phyloP scores from a whole-genome alignment of 2,113 vertebrate genomes.

The Corythornis cristatus region DNA sequence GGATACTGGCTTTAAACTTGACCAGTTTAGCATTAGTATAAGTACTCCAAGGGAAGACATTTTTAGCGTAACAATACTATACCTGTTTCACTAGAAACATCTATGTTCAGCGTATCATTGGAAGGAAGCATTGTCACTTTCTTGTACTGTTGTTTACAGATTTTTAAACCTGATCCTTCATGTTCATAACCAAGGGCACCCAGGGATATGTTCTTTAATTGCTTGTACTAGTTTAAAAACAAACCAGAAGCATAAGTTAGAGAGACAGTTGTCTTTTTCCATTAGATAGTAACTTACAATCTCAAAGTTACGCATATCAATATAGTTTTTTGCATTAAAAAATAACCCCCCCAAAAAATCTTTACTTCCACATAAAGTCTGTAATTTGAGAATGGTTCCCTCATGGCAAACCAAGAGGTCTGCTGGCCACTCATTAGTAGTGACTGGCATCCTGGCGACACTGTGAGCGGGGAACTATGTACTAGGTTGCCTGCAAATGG shows the following conservation, averaged over 20 bases:
- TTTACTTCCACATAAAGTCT: background rate
- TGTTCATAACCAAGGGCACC: slow-evolving; percentile 84
- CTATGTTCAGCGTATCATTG: slow-evolving; percentile 80
- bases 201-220: slow-evolving; percentile 83
- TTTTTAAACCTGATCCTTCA: slow-evolving; percentile 67
- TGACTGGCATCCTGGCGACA: background rate
- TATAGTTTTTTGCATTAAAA: background rate
- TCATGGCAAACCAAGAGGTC: background rate
- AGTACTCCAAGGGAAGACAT: background rate
- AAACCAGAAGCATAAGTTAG: background rate
- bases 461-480: rapidly evolving
- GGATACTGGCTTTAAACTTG: background rate
- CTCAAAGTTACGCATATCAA: background rate
- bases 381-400: background rate
- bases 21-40: background rate
- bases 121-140: slow-evolving; percentile 74
- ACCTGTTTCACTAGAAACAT: slow-evolving; percentile 87
- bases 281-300: background rate
- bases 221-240: slow-evolving; percentile 81
- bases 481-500: background rate
- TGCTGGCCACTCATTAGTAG: background rate
- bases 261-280: background rate
- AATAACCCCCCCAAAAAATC: too few species aligned
- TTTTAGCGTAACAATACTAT: background rate
- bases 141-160: slow-evolving; percentile 90